Evolutionary conservation across 1,140 invertebrate genomes (phyloP), one percentile per base, ranked within the genome.

Genomic region (Eriosoma lanigerum): DNA sequence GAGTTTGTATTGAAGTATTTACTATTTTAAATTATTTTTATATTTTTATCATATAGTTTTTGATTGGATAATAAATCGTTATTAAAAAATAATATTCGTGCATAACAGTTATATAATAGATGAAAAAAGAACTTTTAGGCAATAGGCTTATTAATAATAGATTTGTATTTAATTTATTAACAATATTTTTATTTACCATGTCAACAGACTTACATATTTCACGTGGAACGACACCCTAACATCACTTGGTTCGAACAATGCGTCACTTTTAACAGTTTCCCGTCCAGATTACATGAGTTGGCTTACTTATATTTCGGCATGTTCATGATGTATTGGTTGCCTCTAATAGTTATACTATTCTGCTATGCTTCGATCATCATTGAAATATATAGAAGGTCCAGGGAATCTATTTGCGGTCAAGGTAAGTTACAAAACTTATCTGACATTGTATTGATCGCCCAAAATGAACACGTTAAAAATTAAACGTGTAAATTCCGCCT

Each of bases 311-410:
- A 94, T 1, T 90, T 93, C 64, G 92, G 91, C 54, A 94, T 95
- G 91, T 83, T 91, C 4, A 89, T 93, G 83, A 94, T 96, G 91
- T 97, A 97, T 86, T 90, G 90, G 44, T 87, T 95, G 5, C 96
- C 96, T 0, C 87, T 97, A 48, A 84, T 91, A 44, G 91, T 94
- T 62, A 96, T 97, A 80, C 90, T 95, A 62, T 94, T 92, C 84
- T 93, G 93, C 83, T 97, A 96, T 82, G 90, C 90, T 0, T 92
- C 94, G 60, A 96, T 97, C 72, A 88, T 97, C 0, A 82, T 90
- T 19, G 93, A 94, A 85, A 94, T 95, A 80, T 91, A 90, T 81
- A 88, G 88, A 29, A 87, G 90, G 81, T 81, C 81, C 26, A 76
- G 68, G 12, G 72, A 81, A 24, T 76, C 81, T 12, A 81, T 76